phyloP scores from a whole-genome alignment of 2,888 invertebrate species.

The Syritta pipiens region DNA sequence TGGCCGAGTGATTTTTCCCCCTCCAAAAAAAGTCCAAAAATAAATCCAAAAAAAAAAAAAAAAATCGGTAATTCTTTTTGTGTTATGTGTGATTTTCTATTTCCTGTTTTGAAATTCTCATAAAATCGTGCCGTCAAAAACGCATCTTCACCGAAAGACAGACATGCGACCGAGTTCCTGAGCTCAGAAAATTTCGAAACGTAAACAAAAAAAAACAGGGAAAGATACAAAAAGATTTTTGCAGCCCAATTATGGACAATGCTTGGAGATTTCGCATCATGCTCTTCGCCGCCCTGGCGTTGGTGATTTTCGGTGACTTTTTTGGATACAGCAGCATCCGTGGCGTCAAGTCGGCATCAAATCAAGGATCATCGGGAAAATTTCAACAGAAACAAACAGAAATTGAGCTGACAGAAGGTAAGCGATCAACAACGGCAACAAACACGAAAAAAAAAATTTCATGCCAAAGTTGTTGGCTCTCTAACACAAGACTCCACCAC shows the following conservation, averaged over 20 bases:
- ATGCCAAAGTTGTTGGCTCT: background rate
- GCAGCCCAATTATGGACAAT: constrained; percentile 74
- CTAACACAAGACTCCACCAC: constrained; percentile 31
- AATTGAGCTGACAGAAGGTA: constrained; percentile 79
- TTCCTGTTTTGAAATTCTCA: no score
- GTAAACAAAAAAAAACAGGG: background rate
- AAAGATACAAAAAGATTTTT: background rate
- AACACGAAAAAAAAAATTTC: constrained; percentile 18
- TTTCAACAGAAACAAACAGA: constrained; percentile 78
- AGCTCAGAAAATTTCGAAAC: background rate
- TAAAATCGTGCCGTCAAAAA: no score
- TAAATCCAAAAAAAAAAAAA: background rate
- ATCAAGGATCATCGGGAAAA: constrained; percentile 75
- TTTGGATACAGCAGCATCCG: constrained; percentile 77
- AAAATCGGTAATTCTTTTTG: constrained; percentile 1
- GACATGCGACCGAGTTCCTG: no score
- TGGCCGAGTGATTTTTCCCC: background rate
- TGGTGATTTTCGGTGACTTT: constrained; percentile 78
- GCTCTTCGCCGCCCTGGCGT: constrained; percentile 76
- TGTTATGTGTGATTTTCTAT: constrained; percentile 3
- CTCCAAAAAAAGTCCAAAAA: background rate
- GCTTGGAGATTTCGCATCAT: constrained; percentile 79
- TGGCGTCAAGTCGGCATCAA: constrained; percentile 77
- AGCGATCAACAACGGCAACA: constrained; percentile 58
- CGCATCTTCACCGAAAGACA: no score